A percentile compares a stretch with the other conserved stretches of the same genome.
phyloP scores from a whole-genome alignment of 2,113 vertebrate genomes.

The Elanoides forficatus region DNA sequence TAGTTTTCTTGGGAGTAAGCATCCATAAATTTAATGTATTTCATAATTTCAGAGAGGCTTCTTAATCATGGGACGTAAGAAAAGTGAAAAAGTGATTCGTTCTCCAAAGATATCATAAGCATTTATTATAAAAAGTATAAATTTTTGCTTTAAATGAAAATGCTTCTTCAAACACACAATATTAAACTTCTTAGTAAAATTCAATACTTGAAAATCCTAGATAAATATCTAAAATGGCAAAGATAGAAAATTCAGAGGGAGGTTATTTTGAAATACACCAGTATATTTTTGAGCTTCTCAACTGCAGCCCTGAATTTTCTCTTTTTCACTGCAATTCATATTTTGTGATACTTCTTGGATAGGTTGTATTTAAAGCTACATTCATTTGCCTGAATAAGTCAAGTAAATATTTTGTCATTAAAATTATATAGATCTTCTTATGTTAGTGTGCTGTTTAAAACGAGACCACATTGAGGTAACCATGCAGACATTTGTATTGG shows the following conservation, averaged over 20 bases:
- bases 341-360: conserved; percentile 40
- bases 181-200: not conserved
- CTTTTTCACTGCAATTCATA: conserved; percentile 13
- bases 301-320: conserved; percentile 19
- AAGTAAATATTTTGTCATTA: conserved; percentile 36
- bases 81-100: not conserved
- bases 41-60: not conserved
- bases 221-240: not conserved
- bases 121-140: not conserved
- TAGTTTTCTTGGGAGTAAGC: conserved; percentile 54
- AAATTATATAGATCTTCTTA: conserved; percentile 13
- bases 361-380: conserved; percentile 32
- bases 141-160: not conserved
- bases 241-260: not conserved
- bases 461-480: not conserved
- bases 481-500: conserved; percentile 28
- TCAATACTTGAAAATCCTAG: not conserved
- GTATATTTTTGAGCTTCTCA: conserved; percentile 12
- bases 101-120: not conserved
- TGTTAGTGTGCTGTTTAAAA: not conserved
- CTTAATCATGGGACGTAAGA: not conserved
- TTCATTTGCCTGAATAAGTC: conserved; percentile 33
- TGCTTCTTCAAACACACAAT: not conserved
- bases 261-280: not conserved
- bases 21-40: not conserved